These are phyloP conservation scores for Oncorhynchus tshawytscha DNA, from an alignment of 2,113 vertebrate species.

Conservation along the genomic window DNA sequence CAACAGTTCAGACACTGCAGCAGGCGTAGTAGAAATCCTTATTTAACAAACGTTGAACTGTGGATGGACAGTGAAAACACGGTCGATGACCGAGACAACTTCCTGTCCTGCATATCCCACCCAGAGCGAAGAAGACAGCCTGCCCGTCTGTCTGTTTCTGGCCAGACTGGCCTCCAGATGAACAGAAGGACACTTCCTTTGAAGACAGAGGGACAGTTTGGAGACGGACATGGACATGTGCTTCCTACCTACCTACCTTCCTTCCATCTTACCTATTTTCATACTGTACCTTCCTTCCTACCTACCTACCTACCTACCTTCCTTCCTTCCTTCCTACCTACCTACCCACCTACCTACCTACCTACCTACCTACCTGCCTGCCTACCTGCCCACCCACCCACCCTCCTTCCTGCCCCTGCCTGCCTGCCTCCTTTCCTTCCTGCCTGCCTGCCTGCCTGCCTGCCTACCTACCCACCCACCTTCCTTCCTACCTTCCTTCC, in stretches of 20 bases:
- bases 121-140: not conserved
- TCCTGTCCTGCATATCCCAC: not conserved
- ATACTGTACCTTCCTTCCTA: too few species aligned
- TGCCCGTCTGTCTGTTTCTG: not conserved
- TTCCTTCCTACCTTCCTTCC: too few species aligned
- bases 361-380: too few species aligned
- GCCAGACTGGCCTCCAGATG: not conserved
- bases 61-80: not conserved
- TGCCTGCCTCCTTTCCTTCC: too few species aligned
- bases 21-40: constrained; percentile 74
- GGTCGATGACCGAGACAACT: constrained; percentile 1
- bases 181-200: not conserved
- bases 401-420: too few species aligned
- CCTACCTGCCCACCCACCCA: rapidly evolving
- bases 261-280: too few species aligned
- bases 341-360: too few species aligned
- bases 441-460: too few species aligned
- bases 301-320: too few species aligned
- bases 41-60: constrained; percentile 58
- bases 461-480: too few species aligned
- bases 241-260: constrained; percentile 2
- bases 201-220: not conserved
- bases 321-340: too few species aligned
- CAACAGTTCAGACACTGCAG: constrained; percentile 31
- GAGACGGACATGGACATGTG: too few species aligned